Evolutionary conservation across 2,888 invertebrate genomes (phyloP).

Genomic region (Drosophila parthenogenetica): DNA sequence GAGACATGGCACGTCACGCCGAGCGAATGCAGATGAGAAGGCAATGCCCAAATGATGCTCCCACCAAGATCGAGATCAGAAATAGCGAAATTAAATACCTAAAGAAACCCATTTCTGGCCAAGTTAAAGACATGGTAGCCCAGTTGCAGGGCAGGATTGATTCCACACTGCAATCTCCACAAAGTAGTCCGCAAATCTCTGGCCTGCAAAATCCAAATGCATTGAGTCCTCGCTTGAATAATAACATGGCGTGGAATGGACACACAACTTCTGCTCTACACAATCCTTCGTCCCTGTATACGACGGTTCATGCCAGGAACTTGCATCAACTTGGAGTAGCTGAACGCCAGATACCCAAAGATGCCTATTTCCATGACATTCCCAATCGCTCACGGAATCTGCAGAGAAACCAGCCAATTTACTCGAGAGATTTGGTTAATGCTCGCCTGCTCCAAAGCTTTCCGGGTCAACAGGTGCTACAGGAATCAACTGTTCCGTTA

Average conservation of each 20-base stretch:
- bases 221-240: slow-evolving; percentile 33
- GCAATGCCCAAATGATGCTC: slow-evolving; percentile 40
- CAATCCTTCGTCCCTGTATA: slow-evolving; percentile 24
- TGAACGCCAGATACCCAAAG: slow-evolving; percentile 86
- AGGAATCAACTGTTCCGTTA: background rate
- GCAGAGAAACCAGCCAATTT: slow-evolving; percentile 29
- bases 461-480: slow-evolving; percentile 13
- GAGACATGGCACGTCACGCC: background rate
- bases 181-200: slow-evolving; percentile 10
- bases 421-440: slow-evolving; percentile 39
- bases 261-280: slow-evolving; percentile 18
- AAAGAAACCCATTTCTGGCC: slow-evolving; percentile 73
- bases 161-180: slow-evolving; percentile 24
- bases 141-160: slow-evolving; percentile 73
- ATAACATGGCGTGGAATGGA: slow-evolving; percentile 33
- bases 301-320: slow-evolving; percentile 5
- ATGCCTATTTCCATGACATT: slow-evolving; percentile 88
- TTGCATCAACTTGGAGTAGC: slow-evolving; percentile 36
- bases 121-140: slow-evolving; percentile 78
- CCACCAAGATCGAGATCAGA: slow-evolving; percentile 58
- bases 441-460: slow-evolving; percentile 28
- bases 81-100: slow-evolving; percentile 78
- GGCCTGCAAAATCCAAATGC: slow-evolving; percentile 20
- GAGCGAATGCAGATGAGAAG: slow-evolving; percentile 32
- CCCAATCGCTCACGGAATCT: slow-evolving; percentile 84